Conservation (phyloP, 2,888 invertebrate genomes). For the Agrotis ipsilon region DNA sequence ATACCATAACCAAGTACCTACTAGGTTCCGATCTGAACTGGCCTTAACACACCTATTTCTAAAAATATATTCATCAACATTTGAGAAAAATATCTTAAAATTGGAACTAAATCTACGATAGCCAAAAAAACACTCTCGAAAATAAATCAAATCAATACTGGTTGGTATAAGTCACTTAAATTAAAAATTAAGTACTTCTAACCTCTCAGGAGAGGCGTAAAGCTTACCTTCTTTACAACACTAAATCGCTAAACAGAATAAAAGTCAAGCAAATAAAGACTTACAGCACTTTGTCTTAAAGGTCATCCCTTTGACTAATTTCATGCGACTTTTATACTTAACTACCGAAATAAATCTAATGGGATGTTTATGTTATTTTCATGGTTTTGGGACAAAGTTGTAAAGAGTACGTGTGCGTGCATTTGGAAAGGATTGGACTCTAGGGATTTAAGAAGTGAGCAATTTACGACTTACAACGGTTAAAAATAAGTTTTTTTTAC, state of each 20-base stretch:
- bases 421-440: too few relatives aligned
- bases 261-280: slow-evolving; percentile 61
- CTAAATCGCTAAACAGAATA: slow-evolving; percentile 29
- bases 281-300: slow-evolving; percentile 18
- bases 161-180: background rate
- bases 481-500: too few relatives aligned
- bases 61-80: background rate
- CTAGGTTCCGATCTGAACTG: too few relatives aligned
- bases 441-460: too few relatives aligned
- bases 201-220: background rate
- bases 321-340: slow-evolving; percentile 45
- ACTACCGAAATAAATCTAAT: slow-evolving; percentile 45
- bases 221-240: slow-evolving; percentile 2
- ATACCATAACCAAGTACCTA: too few relatives aligned
- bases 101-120: background rate
- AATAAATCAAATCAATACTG: background rate
- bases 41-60: background rate
- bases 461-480: too few relatives aligned
- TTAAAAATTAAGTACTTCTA: background rate
- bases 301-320: slow-evolving; percentile 28
- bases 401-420: background rate
- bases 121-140: too few relatives aligned
- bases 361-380: slow-evolving; percentile 32
- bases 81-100: background rate
- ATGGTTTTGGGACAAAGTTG: slow-evolving; percentile 10